phyloP scores from a whole-genome alignment of 2,888 invertebrate genomes.

The Onchidella celtica region DNA sequence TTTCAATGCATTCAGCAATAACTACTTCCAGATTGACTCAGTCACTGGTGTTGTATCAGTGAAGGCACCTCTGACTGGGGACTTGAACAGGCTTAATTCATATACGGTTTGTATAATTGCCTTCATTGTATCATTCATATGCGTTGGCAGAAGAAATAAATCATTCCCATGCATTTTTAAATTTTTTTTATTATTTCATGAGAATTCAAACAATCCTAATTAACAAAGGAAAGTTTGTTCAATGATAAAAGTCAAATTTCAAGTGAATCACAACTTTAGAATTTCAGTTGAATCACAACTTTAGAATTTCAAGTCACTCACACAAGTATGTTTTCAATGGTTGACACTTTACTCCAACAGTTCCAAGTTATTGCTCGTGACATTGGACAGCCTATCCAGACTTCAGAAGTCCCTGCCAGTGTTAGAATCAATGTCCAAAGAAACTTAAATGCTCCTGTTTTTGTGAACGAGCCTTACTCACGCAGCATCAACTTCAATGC shows the following conservation, averaged over 20 bases:
- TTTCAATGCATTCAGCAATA: constrained; percentile 56
- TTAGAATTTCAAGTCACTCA: no score
- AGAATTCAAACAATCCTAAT: no score
- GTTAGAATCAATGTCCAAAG: constrained; percentile 68
- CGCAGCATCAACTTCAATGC: constrained; percentile 63
- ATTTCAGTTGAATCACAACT: no score
- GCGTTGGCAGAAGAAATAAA: no score
- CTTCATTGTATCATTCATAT: no score
- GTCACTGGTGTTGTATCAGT: constrained; percentile 64
- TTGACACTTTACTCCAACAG: constrained; percentile 43
- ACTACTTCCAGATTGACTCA: constrained; percentile 65
- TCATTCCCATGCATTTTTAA: no score
- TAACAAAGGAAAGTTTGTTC: no score
- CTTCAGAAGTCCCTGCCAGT: constrained; percentile 85
- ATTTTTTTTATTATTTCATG: no score
- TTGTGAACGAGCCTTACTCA: constrained; percentile 59
- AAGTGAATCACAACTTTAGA: no score
- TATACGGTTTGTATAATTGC: constrained; percentile 49
- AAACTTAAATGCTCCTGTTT: constrained; percentile 68
- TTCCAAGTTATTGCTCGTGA: constrained; percentile 90
- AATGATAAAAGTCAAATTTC: no score
- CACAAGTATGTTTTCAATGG: not conserved
- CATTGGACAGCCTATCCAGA: constrained; percentile 91
- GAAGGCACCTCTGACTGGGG: constrained; percentile 63
- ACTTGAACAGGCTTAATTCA: constrained; percentile 47